Evolutionary conservation across 2,888 invertebrate genomes (phyloP), one percentile per base, ranked within the genome.

Genomic region (Monoplex corrugatus): DNA sequence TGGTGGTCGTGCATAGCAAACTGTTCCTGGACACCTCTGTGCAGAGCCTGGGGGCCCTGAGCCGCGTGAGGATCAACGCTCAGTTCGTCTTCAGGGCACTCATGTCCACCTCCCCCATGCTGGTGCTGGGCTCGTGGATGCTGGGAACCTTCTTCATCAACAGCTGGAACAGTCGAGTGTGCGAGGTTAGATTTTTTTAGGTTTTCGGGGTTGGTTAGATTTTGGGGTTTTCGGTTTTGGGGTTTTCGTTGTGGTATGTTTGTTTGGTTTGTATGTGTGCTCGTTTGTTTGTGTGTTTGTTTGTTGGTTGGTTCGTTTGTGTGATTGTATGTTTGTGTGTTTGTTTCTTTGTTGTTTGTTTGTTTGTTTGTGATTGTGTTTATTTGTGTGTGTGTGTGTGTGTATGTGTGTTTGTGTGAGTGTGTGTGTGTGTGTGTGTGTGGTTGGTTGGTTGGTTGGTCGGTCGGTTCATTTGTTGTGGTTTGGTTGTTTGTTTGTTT

Each of bases 21-120:
- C 90, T 94, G 19, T 93, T 94, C 88, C 92, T 93, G 88, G 94
- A 94, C 89, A 94, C 94, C 1, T 94, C 94, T 2, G 94, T 94
- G 0, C 94, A 94, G 88, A 94, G 94, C 91, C 90, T 94, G 19
- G 94, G 94, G n/a, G 93, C 94, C 0, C 92, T 94, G 82, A 94
- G 94, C 85, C 93, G 94, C 32, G 94, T 94, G 28, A 94, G 92
- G 78, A 94, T 94, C 45, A 94, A 94, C 90, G 93, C 94, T 50
- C 93, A 94, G 90, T 94, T 94, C 89, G 94, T 94, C 0, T 94
- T 94, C 86, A 93, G 93, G 87, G 94, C 94, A 0, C 89, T 94
- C 63, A 94, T 94, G 94, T 92, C 93, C 45, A 92, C 93, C 23
- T 91, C 91, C 87, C 94, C 94, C 2, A 94, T 93, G 13, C 89